Evolutionary conservation across 2,797 vertebrate species (phyloP), one percentile per base, ranked within the genome.

Genomic region (Cyprinella venusta): DNA sequence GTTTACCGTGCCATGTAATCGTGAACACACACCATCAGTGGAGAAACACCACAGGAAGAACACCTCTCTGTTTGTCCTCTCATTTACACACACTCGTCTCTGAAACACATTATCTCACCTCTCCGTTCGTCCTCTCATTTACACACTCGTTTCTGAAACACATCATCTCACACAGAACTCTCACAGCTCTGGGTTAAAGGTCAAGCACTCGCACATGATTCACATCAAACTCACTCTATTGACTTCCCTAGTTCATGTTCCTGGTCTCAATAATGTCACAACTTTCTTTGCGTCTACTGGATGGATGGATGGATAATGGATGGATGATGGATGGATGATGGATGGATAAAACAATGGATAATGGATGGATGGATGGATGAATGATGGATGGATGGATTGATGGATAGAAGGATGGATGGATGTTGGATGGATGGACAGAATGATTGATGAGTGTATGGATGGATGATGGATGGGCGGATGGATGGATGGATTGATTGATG

Each of bases 41-140:
- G 81, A 90, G 77, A 90, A 95, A 94, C 94, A 93, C 94, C 89
- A 93, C 92, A 93, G 93, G 84, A 90, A 81, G n/a, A 82, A 19
- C 85, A 92, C 70, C 85, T 89, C 42, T 71, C 26, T 90, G 92
- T 86, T 88, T 30, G 30, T 19, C 24, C 91, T 92, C 88, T 94
- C 92, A 94, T 94, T 94, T 93, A 89, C 88, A 92, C 91, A 88
- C 88, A 16, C 79, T 77, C 87, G 82, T 92, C 93, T 93, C 88
- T 91, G 93, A 89, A 92, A 90, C 87, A 87, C 83, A 88, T 92
- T 89, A 90, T 88, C 93, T 94, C 93, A 92, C 90, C 85, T 89
- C 42, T 71, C 26, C 90, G 92, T 86, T 88, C 36, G 30, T 19
- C 24, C 90, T 92, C 88, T 94, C 92, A 94, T 94, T 94, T 93